Evolutionary conservation across 2,888 invertebrate genomes (phyloP).

Genomic region (Chloroclystis v-ata): DNA sequence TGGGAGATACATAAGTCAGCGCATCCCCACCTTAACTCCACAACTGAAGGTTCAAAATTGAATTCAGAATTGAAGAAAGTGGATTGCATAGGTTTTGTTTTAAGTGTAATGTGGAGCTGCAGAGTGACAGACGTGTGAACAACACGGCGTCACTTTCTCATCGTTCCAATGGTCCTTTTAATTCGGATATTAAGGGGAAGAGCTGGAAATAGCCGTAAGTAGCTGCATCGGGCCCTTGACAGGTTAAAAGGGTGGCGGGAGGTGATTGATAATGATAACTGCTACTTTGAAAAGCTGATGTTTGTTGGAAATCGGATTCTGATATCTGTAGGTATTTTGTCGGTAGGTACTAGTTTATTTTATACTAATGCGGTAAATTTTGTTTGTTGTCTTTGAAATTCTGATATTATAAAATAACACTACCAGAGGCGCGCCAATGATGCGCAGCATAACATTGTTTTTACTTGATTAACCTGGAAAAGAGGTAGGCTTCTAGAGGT

Average conservation of each 20-base stretch:
- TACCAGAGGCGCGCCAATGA: too few relatives aligned
- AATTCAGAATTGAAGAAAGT: slow-evolving; percentile 2
- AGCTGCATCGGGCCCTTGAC: slow-evolving; percentile 27
- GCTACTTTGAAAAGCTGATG: not conserved
- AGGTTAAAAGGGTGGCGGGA: slow-evolving; percentile 24
- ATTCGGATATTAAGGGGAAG: slow-evolving; percentile 32
- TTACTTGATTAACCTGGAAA: too few relatives aligned
- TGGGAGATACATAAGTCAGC: slow-evolving; percentile 47
- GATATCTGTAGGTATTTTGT: too few relatives aligned
- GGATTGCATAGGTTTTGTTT: slow-evolving; percentile 21
- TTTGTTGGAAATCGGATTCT: too few relatives aligned
- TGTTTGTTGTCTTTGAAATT: too few relatives aligned
- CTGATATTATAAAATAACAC: too few relatives aligned
- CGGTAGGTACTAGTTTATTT: too few relatives aligned
- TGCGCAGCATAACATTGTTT: too few relatives aligned
- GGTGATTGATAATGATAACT: slow-evolving; percentile 10
- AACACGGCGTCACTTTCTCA: slow-evolving; percentile 57
- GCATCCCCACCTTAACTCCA: slow-evolving; percentile 28
- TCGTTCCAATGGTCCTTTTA: slow-evolving; percentile 41
- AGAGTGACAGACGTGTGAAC: slow-evolving; percentile 72
- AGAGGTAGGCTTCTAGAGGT: too few relatives aligned
- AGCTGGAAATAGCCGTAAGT: slow-evolving; percentile 31
- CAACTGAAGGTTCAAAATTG: slow-evolving; percentile 32
- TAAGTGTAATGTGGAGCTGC: slow-evolving; percentile 40
- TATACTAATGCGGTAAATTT: too few relatives aligned